Evolutionary conservation across 1,140 invertebrate species (phyloP), one percentile per base, ranked within the genome.

Genomic region (Acarapis woodi): DNA sequence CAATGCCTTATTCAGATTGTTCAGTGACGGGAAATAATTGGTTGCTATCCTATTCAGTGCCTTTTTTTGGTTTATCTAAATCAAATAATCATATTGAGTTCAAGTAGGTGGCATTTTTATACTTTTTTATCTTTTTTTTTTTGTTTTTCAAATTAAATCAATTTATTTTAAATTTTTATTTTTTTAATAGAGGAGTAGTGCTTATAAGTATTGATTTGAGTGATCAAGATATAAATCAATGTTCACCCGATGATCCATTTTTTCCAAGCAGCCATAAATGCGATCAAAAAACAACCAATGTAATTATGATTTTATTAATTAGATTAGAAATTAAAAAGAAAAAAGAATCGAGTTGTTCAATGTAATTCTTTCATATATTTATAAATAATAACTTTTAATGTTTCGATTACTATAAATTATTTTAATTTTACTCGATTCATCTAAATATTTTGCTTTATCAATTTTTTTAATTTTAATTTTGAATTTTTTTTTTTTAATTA

Each of bases 21-120:
- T 62, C 75, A 48, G 77, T 77, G 22, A 44, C 53, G 8, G n/a
- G n/a, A n/a, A 44, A 45, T 21, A 40, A 38, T 4, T 96, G 87
- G 88, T 66, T 90, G 44, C 67, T 93, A 42, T 82, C 80, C 26
- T 94, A 93, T 61, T 73, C 77, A 33, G 71, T 71, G 38, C 87
- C 87, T 38, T 94, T 96, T 66, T 96, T 94, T 57, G 83, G 85
- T 32, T 80, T 73, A 70, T 35, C 34, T 9, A 8, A 8, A 28
- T 28, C 14, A 8, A 9, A 9, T 14, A 28, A 14, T 8, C 25
- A 28, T 9, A 8, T 28, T 28, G 8, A 14, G 8, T 14, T 28
- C 25, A 8, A 14, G 8, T 14, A 28, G 25, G 25, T 28, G 25
- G 25, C 25, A 14, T 14, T 14, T 8, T 28, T 28, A 14, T 14